Conservation (phyloP, 2,113 vertebrate genomes). For the Cavia aperea region DNA sequence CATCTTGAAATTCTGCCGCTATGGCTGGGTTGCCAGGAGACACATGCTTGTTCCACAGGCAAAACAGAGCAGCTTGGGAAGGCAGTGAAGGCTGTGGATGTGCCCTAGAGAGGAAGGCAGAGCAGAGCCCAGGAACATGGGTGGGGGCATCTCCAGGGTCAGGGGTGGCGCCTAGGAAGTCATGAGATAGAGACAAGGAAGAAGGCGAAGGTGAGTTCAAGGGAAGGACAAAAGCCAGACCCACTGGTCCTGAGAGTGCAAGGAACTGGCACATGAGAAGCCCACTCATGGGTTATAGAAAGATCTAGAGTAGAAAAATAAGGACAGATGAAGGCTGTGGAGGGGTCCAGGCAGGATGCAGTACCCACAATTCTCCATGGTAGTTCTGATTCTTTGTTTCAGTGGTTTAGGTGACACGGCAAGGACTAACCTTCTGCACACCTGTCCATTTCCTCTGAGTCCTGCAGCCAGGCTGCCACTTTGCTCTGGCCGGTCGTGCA, state of each 20-base stretch:
- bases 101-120: neutral
- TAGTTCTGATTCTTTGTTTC: neutral
- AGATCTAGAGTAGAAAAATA: neutral
- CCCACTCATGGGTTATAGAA: neutral
- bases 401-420: neutral
- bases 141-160: fast-evolving
- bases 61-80: neutral
- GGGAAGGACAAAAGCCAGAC: neutral
- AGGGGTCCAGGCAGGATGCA: neutral
- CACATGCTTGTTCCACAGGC: fast-evolving
- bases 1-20: neutral
- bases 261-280: neutral
- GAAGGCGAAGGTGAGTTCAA: neutral
- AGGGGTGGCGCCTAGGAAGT: too few relatives aligned
- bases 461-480: slow-evolving; percentile 95
- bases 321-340: neutral
- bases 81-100: neutral
- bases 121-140: fast-evolving
- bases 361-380: neutral
- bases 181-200: neutral
- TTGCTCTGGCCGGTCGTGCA: slow-evolving; percentile 96
- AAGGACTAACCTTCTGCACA: slow-evolving; percentile 90
- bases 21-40: neutral
- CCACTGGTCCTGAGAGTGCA: neutral
- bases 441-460: slow-evolving; percentile 98